Base-by-base conservation (phyloP, 2,113 vertebrate genomes). In the Mobula birostris region DNA sequence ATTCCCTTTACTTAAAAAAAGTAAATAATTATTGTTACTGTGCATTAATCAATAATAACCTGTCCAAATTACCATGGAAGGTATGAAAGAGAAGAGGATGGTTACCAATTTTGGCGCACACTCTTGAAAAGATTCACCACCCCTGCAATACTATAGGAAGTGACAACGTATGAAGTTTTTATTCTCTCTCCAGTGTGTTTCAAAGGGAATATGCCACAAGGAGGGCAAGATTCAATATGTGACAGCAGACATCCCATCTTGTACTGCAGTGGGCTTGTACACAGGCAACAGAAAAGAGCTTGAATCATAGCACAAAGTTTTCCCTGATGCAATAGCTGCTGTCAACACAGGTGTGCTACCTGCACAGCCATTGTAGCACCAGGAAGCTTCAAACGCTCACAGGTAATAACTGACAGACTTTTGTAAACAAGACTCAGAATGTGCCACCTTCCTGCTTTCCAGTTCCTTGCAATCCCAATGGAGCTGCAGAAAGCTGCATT, bases 361-460 rank as follows among this genome's bases (percentile, higher is more conserved):
- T 90, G 85, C 29, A 12, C 21, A 63, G 17, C 27, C 40, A 61
- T 14, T 9, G 48, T 27, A 87, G 56, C 56, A 29, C 61, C 24
- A 6, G 83, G 83, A 61, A 32, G n/a, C 85, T 90, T 90, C 61
- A 68, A 90, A 90, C 27, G 32, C 61, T 32, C n/a, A 48, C 48
- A n/a, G 63, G 29, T 32, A 5, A 90, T 32, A 90, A 68, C 32
- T 90, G 85, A 90, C 85, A 90, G 85, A 66, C 85, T 90, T 90
- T 68, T 90, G 85, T 36, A 66, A 68, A 90, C 85, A 90, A 66
- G 85, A 32, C 85, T 6, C 14, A 66, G 29, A 68, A 68, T 68
- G 29, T 90, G 61, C 14, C 14, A 90, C 29, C n/a, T 90, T 90
- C n/a, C 63, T 90, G 29, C 61, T 32, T 90, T 83, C 36, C 21